Evolutionary conservation across 1,140 invertebrate species (phyloP).

Genomic region (Nasonia vitripennis): DNA sequence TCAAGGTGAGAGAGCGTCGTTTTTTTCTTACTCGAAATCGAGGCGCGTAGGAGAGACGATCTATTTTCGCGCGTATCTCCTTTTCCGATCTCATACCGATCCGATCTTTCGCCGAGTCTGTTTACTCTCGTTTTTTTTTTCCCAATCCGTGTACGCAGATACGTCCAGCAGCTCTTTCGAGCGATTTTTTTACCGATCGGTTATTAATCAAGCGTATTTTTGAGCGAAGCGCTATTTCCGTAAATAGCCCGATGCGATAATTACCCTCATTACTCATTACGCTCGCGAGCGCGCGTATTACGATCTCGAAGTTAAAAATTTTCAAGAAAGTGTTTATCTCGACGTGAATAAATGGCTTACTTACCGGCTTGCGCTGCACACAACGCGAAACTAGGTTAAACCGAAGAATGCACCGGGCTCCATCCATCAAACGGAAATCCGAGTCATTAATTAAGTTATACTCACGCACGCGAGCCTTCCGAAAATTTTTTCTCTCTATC

Average conservation of each 20-base stretch:
- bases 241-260: background rate
- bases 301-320: background rate
- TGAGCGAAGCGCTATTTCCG: background rate
- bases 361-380: background rate
- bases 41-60: background rate
- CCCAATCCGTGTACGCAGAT: background rate
- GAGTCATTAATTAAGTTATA: slow-evolving; percentile 24
- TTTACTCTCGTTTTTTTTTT: background rate
- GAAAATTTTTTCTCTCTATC: background rate
- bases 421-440: background rate
- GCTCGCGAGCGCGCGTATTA: background rate
- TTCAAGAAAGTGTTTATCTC: slow-evolving; percentile 10
- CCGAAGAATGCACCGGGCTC: background rate
- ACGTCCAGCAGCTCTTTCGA: no score
- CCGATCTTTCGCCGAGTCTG: background rate
- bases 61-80: background rate
- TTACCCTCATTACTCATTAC: slow-evolving; percentile 1
- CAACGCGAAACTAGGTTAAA: slow-evolving; percentile 24
- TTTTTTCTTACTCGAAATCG: background rate
- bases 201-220: background rate
- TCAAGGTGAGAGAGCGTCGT: background rate
- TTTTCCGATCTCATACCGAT: background rate
- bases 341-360: slow-evolving; percentile 22
- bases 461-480: background rate
- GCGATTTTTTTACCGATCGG: background rate